Evolutionary conservation across 2,113 vertebrate species (phyloP), one percentile per base, ranked within the genome.

Genomic region (Gracilinanus agilis): DNA sequence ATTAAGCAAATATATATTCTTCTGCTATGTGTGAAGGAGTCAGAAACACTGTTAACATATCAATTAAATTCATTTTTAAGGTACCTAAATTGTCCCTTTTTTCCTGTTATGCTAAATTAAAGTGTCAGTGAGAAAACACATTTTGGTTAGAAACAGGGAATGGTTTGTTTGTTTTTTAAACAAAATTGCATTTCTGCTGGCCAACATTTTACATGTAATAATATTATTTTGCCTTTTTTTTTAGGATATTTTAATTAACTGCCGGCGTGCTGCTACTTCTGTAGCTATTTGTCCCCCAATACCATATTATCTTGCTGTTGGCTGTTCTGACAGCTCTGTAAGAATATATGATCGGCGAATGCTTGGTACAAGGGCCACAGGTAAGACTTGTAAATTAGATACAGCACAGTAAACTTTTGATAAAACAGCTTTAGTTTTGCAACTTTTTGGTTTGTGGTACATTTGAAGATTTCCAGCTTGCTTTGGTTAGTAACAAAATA

Each of bases 211-310:
- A 89, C 95, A 96, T 97, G 27, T 91, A 89, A 21, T 96, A 12
- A 21, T 96, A 12, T 54, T 8, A 54, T 97, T 94, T 92, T 91
- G 13, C 98, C 95, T 98, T 97, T 61, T 97, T 61, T 96, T 97
- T 0, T 97, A 99, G 99, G 99, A 99, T 97, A 99, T 99, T 98
- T 98, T 99, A 97, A 99, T 99, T 97, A 99, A 99, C 97, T 99
- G 99, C 75, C 99, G 99, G 5, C 99, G 99, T 97, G 99, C 99
- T 91, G 99, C 99, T 89, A 99, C 99, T 88, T 99, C 99, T 11
- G 99, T 99, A 94, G 99, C 99, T 89, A 99, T 99, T 92, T 99
- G 99, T 95, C 99, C 99, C 0, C 98, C 99, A 94, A 98, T 99
- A 96, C 99, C 99, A 0, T 99, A 99, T 97, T 99, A 99, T 93